These are phyloP conservation scores for Hoplias malabaricus DNA, from an alignment of 2,113 vertebrate genomes.

Conservation along the genomic window DNA sequence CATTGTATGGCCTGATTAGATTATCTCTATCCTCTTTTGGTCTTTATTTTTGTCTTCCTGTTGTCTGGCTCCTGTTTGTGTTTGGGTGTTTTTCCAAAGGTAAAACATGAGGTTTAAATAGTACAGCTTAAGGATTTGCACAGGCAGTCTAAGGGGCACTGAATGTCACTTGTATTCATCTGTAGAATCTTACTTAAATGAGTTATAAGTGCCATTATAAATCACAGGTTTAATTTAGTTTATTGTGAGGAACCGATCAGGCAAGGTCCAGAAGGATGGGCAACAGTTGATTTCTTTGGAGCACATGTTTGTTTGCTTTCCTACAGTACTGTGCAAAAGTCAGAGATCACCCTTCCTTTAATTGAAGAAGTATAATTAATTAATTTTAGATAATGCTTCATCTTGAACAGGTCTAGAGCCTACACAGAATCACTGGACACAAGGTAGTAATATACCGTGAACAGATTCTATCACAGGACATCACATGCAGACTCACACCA, in stretches of 20 bases:
- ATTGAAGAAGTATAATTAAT: no score
- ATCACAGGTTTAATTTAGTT: background rate
- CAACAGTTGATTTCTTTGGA: background rate
- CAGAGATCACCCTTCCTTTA: no score
- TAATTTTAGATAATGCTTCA: no score
- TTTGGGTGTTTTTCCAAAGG: background rate
- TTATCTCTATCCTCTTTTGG: constrained; percentile 22
- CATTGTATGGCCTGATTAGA: constrained; percentile 15
- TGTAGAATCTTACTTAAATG: background rate
- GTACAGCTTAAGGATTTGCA: background rate
- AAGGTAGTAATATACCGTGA: no score
- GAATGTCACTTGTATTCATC: background rate
- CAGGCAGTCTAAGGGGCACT: background rate
- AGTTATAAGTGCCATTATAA: background rate
- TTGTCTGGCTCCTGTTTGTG: background rate
- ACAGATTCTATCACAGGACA: no score
- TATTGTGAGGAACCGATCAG: background rate
- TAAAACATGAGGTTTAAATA: background rate
- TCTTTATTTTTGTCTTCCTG: background rate
- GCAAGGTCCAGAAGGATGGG: background rate
- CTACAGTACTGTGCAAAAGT: no score
- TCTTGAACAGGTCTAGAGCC: no score
- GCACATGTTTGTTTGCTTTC: background rate
- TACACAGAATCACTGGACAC: no score
- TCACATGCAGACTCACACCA: no score